Conservation (phyloP, 1,140 invertebrate genomes). For the Carcinoscorpius rotundicauda region DNA sequence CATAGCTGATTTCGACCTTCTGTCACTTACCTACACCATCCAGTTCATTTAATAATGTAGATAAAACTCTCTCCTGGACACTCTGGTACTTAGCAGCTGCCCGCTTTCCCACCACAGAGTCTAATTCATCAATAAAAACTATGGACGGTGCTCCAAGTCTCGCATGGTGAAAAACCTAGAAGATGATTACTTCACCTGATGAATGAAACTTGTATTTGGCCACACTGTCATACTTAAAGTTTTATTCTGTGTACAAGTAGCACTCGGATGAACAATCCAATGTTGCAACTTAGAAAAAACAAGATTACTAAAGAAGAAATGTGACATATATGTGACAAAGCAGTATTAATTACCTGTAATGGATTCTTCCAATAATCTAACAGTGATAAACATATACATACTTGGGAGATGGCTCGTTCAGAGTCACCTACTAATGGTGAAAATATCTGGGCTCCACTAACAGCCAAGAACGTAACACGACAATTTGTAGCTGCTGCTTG, state of each 20-base stretch:
- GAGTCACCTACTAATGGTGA: constrained; percentile 54
- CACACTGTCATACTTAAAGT: too few relatives aligned
- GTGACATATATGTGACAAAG: too few relatives aligned
- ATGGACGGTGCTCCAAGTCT: constrained; percentile 50
- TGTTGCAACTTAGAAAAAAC: too few relatives aligned
- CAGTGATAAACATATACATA: constrained; percentile 12
- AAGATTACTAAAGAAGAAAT: too few relatives aligned
- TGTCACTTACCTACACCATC: constrained; percentile 43
- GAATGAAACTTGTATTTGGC: background rate
- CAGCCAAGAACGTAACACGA: constrained; percentile 46
- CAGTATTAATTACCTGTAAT: too few relatives aligned
- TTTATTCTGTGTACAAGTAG: too few relatives aligned
- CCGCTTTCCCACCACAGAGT: constrained; percentile 45
- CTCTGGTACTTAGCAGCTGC: constrained; percentile 24
- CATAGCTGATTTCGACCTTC: constrained; percentile 13
- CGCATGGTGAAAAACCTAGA: constrained; percentile 49
- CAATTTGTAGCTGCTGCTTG: constrained; percentile 49
- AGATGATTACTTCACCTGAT: background rate
- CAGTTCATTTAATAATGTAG: constrained; percentile 51
- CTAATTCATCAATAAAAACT: constrained; percentile 65
- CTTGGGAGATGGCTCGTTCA: constrained; percentile 43
- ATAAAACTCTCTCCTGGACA: constrained; percentile 43
- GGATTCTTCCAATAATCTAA: too few relatives aligned
- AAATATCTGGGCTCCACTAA: constrained; percentile 51
- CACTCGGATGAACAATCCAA: too few relatives aligned